A percentile compares a stretch with the other conserved stretches of the same genome.
These are phyloP conservation scores for Hippocampus barbouri DNA, from an alignment of 2,113 vertebrate species.

Conservation along the genomic window DNA sequence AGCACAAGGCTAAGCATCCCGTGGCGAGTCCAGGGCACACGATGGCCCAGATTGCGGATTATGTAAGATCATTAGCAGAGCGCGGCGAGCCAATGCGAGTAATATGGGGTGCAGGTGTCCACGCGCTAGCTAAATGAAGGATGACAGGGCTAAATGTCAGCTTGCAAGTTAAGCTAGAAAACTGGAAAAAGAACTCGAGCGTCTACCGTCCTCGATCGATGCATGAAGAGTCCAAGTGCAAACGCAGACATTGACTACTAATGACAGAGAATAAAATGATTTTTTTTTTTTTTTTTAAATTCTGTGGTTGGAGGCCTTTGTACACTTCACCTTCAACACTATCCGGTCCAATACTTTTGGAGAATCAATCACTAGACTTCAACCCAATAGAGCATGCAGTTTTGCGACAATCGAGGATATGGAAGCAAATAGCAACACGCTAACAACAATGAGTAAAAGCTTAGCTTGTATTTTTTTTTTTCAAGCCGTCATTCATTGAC, in stretches of 20 bases:
- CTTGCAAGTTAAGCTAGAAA: neutral
- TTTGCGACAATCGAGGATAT: neutral
- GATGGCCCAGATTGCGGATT: constrained; percentile 7
- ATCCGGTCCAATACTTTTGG: neutral
- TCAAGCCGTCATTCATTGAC: neutral
- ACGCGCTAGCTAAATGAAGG: neutral
- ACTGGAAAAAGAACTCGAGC: too few relatives aligned
- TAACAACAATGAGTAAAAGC: neutral
- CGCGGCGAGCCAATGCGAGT: neutral
- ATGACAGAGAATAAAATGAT: too few relatives aligned
- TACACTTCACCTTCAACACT: too few relatives aligned
- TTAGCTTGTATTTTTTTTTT: neutral
- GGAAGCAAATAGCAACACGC: neutral
- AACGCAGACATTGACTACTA: too few relatives aligned
- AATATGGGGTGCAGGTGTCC: neutral
- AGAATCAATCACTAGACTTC: neutral
- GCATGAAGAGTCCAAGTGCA: too few relatives aligned
- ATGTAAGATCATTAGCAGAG: constrained; percentile 4
- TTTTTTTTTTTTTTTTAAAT: too few relatives aligned
- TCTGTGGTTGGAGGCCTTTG: too few relatives aligned
- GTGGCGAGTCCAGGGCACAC: neutral
- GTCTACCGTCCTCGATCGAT: too few relatives aligned
- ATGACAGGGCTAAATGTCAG: neutral
- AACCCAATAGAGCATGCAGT: neutral
- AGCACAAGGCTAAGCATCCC: constrained; percentile 1